A percentile compares a stretch with the other conserved stretches of the same genome.
Evolutionary conservation across 2,797 vertebrate species (phyloP).

Genomic region (Artibeus jamaicensis): DNA sequence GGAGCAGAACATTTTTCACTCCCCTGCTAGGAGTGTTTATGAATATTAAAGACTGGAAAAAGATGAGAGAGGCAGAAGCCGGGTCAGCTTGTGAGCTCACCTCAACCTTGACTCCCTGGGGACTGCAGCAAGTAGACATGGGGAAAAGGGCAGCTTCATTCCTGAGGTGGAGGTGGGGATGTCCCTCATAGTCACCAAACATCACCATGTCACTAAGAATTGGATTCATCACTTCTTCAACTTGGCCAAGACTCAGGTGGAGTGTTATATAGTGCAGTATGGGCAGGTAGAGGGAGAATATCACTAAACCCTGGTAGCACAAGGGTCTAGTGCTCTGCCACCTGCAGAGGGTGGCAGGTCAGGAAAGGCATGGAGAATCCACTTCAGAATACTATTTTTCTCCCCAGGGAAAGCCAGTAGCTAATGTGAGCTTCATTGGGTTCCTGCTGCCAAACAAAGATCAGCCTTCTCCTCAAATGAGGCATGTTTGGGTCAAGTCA

Average conservation of each 20-base stretch:
- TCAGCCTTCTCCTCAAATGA: neutral
- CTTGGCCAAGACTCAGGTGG: neutral
- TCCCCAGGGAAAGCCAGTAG: too few species aligned
- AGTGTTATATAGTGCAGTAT: too few species aligned
- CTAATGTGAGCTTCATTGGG: neutral
- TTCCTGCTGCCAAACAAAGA: neutral
- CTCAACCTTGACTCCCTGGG: neutral
- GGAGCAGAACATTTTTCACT: constrained; percentile 76
- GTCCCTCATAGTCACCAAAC: too few species aligned
- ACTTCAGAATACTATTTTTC: neutral
- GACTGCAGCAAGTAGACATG: neutral
- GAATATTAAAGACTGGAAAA: constrained; percentile 75
- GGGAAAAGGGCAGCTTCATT: neutral
- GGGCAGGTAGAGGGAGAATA: neutral
- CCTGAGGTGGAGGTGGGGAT: neutral
- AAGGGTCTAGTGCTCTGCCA: neutral
- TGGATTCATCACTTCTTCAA: neutral
- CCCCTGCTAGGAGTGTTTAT: constrained; percentile 69
- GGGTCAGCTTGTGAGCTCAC: neutral
- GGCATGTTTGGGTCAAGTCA: neutral
- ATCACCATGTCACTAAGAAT: neutral
- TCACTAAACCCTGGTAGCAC: neutral
- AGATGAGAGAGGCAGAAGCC: constrained; percentile 45
- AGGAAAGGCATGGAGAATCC: neutral
- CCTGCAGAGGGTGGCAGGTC: neutral